phyloP scores from a whole-genome alignment of 2,888 invertebrate species.

The Clostera curtula region DNA sequence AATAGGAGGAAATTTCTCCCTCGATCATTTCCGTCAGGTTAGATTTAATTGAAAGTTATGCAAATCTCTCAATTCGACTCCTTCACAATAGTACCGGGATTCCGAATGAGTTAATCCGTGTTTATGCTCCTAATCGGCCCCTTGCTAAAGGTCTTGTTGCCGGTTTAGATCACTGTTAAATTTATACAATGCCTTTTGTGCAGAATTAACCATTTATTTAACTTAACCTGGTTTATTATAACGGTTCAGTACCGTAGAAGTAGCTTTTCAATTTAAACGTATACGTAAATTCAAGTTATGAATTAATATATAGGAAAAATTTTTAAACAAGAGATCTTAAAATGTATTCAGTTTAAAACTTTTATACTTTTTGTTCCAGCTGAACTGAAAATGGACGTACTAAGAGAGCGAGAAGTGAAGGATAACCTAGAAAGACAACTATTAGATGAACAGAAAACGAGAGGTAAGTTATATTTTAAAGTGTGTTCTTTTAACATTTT shows the following conservation, averaged over 20 bases:
- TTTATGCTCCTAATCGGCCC: conserved; percentile 73
- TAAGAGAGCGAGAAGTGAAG: conserved; percentile 93
- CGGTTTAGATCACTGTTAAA: conserved; percentile 64
- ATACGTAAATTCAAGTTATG: too few relatives aligned
- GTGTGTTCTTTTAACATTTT: too few relatives aligned
- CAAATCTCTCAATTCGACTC: conserved; percentile 72
- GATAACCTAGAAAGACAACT: conserved; percentile 96
- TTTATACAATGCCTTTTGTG: conserved; percentile 66
- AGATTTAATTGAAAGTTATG: conserved; percentile 74
- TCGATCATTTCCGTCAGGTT: conserved; percentile 68
- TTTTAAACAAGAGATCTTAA: too few relatives aligned
- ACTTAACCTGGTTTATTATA: conserved; percentile 45
- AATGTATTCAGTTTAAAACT: too few relatives aligned
- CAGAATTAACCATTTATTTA: conserved; percentile 55
- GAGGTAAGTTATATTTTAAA: conserved; percentile 82
- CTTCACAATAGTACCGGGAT: conserved; percentile 71
- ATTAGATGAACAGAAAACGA: conserved; percentile 93
- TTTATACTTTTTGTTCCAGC: conserved; percentile 79
- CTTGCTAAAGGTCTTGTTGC: conserved; percentile 66
- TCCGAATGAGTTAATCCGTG: conserved; percentile 74
- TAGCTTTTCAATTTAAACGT: too few relatives aligned
- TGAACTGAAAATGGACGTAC: conserved; percentile 96
- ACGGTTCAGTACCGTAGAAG: conserved; percentile 38
- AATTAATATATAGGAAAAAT: too few relatives aligned
- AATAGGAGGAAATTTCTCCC: conserved; percentile 54